Evolutionary conservation across 1,140 invertebrate genomes (phyloP).

Genomic region (Harlomillsia oculata): DNA sequence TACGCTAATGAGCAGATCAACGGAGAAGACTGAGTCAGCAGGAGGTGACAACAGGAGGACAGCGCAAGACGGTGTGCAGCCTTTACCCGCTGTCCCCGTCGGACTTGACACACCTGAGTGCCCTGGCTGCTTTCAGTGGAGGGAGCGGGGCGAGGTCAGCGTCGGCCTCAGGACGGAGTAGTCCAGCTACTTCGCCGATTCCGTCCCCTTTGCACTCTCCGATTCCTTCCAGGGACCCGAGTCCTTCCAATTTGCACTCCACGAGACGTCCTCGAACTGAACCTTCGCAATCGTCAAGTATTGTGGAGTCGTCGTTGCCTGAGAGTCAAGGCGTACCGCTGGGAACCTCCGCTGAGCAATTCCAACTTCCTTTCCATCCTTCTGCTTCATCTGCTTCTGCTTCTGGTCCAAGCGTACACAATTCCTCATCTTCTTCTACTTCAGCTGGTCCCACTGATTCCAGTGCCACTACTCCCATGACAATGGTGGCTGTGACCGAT

Average conservation of each 20-base stretch:
- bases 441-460: no score
- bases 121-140: constrained; percentile 24
- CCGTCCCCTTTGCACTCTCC: constrained; percentile 25
- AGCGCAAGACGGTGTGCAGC: constrained; percentile 40
- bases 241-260: constrained; percentile 26
- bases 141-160: constrained; percentile 14
- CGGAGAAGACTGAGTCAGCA: constrained; percentile 28
- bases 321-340: no score
- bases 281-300: no score
- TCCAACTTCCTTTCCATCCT: no score
- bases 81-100: constrained; percentile 37
- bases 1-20: constrained; percentile 10
- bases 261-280: no score
- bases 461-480: no score
- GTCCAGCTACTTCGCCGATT: constrained; percentile 18
- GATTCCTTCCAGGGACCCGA: constrained; percentile 28
- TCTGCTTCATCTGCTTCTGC: no score
- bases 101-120: constrained; percentile 34
- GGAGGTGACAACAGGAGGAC: constrained; percentile 27
- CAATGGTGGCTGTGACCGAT: no score
- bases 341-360: no score
- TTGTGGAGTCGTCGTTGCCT: no score
- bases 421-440: no score
- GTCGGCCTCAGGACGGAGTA: constrained; percentile 19
- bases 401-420: no score